Base-by-base conservation (phyloP, 1,140 invertebrate species). In the Pogonognathellus flavescens region DNA sequence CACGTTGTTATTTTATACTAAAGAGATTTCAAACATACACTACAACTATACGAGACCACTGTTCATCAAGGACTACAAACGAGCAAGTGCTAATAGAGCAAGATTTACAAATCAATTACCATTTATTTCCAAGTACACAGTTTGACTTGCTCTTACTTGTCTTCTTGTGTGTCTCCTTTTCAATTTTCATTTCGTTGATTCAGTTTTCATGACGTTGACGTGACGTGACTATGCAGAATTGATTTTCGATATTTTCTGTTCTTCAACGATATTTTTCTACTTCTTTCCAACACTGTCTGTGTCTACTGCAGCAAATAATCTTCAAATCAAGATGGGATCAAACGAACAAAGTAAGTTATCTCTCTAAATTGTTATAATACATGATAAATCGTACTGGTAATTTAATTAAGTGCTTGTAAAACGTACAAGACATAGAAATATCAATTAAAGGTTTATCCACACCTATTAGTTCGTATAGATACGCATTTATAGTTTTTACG, bases 91-190 rank as follows among this genome's bases (percentile, higher is more conserved):
- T 76, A 76, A 76, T 76, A 76, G 13, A 41, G 16, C 41, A 76
- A 31, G 66, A 72, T 72, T 72, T 72, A n/a, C 25, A 25, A 76
- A 76, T 76, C 70, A 76, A 76, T 41, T 76, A 76, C 70, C 70
- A 76, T 76, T 76, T 76, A 50, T 76, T 66, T 66, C 25, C 62
- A 66, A 66, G 62, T 66, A 66, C 20, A 66, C 20, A 66, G 62
- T 66, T 31, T 11, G 20, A 25, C 20, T 66, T 31, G 22, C n/a
- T 18, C 8, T 31, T 25, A 11, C 6, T 62, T 66, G 10, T 13
- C 22, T 66, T 25, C 62, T 66, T 66, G 2, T 41, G 31, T 41
- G 31, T 41, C 2, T 41, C 31, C 31, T 41, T 41, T 41, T 41
- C 31, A 41, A 41, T 41, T 41, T 41, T 41, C 31, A 41, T 41